Conservation (phyloP, 2,888 invertebrate genomes). For the Drepanosiphum platanoidis region DNA sequence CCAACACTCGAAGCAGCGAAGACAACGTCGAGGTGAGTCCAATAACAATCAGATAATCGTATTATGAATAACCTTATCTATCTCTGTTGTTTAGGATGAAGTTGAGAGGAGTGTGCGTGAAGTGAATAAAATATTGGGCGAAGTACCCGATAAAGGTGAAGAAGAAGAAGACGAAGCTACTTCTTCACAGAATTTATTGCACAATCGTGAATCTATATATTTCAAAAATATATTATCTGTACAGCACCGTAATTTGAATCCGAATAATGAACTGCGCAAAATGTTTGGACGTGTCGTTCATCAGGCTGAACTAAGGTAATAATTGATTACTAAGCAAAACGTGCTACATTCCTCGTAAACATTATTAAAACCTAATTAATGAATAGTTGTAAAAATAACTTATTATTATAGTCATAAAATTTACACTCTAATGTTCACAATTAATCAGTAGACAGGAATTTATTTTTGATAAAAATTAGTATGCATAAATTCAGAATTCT, state of each 20-base stretch:
- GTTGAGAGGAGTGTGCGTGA: constrained; percentile 75
- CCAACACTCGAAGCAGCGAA: constrained; percentile 71
- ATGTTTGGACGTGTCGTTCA: constrained; percentile 85
- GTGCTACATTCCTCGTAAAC: too few relatives aligned
- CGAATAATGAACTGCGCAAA: constrained; percentile 81
- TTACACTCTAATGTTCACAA: too few relatives aligned
- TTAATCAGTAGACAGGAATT: too few relatives aligned
- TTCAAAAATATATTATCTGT: constrained; percentile 70
- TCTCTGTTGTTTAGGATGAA: constrained; percentile 71
- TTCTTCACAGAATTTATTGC: background rate
- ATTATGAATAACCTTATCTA: background rate
- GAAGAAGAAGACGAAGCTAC: constrained; percentile 65
- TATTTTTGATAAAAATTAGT: too few relatives aligned
- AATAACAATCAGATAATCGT: background rate
- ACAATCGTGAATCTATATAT: constrained; percentile 21
- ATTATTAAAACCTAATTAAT: too few relatives aligned
- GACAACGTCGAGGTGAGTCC: constrained; percentile 73
- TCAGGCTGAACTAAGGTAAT: constrained; percentile 69
- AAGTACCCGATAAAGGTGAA: constrained; percentile 67
- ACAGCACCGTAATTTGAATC: constrained; percentile 79
- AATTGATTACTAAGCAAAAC: background rate
- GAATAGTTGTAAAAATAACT: too few relatives aligned
- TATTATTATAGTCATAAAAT: too few relatives aligned
- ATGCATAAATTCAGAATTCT: too few relatives aligned
- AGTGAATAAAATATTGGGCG: constrained; percentile 76